Evolutionary conservation across 1,140 invertebrate genomes (phyloP).

Genomic region (Drosophila teissieri): DNA sequence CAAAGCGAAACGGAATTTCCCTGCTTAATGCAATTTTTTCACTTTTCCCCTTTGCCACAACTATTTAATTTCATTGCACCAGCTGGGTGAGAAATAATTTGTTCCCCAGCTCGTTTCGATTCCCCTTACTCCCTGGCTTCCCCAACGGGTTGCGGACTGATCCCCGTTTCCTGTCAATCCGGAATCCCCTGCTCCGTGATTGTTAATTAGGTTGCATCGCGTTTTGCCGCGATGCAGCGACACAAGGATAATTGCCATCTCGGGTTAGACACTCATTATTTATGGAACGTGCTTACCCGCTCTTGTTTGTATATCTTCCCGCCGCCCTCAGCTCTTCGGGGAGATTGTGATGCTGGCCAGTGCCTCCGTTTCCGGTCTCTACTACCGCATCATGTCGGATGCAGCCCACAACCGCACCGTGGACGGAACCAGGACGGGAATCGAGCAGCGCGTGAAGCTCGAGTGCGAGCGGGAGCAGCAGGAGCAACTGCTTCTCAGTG

Average conservation of each 20-base stretch:
- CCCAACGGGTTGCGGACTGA: conserved; percentile 14
- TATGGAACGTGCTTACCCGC: conserved; percentile 16
- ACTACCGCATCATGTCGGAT: conserved; percentile 94
- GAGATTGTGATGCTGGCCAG: conserved; percentile 91
- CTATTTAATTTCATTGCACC: neutral
- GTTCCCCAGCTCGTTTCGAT: conserved; percentile 14
- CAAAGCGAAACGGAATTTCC: neutral
- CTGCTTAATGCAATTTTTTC: conserved; percentile 2
- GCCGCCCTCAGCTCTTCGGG: conserved; percentile 87
- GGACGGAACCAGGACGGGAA: conserved; percentile 93
- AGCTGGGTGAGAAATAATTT: conserved; percentile 23
- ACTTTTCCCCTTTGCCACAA: conserved; percentile 4
- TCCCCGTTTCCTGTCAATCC: neutral
- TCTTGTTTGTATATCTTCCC: neutral
- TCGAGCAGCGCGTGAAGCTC: conserved; percentile 95
- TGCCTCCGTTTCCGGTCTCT: conserved; percentile 92
- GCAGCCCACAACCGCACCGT: conserved; percentile 93
- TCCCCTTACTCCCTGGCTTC: conserved; percentile 5
- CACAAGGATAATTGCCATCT: conserved; percentile 27
- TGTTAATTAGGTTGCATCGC: conserved; percentile 44
- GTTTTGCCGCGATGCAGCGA: conserved; percentile 24
- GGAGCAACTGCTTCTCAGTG: conserved; percentile 95
- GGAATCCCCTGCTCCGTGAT: neutral
- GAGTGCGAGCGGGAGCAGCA: conserved; percentile 97
- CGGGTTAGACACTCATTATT: conserved; percentile 41